Evolutionary conservation across 2,797 vertebrate species (phyloP).

Genomic region (Limosa lapponica): DNA sequence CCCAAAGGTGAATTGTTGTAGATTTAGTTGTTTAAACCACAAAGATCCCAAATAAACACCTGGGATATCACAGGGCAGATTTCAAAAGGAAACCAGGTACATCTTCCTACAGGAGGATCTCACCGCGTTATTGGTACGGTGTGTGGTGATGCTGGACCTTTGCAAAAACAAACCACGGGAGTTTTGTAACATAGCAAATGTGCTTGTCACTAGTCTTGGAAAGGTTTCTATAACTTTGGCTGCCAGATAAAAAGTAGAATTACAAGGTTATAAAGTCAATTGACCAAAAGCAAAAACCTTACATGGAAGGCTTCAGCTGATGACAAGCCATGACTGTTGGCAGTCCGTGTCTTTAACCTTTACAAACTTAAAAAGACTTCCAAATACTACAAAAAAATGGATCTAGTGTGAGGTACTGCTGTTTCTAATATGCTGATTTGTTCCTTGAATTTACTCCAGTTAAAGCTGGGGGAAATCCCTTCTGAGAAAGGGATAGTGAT

Average conservation of each 20-base stretch:
- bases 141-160: not conserved
- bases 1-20: not conserved
- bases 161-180: rapidly evolving
- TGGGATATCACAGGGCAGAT: not conserved
- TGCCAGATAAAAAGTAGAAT: not conserved
- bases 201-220: not conserved
- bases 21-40: not conserved
- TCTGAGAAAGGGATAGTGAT: not conserved
- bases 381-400: not conserved
- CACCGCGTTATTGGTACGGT: not conserved
- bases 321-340: not conserved
- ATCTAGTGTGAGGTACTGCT: not conserved
- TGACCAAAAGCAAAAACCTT: not conserved
- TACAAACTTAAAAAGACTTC: not conserved
- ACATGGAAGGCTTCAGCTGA: not conserved
- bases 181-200: not conserved
- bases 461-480: not conserved
- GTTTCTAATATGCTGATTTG: not conserved
- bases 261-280: not conserved
- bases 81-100: not conserved
- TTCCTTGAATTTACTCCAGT: not conserved
- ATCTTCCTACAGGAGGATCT: not conserved
- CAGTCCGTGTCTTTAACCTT: not conserved
- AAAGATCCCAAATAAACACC: not conserved
- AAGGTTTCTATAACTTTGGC: not conserved